Conservation (phyloP, 2,888 invertebrate species). For the Desoria tigrina region DNA sequence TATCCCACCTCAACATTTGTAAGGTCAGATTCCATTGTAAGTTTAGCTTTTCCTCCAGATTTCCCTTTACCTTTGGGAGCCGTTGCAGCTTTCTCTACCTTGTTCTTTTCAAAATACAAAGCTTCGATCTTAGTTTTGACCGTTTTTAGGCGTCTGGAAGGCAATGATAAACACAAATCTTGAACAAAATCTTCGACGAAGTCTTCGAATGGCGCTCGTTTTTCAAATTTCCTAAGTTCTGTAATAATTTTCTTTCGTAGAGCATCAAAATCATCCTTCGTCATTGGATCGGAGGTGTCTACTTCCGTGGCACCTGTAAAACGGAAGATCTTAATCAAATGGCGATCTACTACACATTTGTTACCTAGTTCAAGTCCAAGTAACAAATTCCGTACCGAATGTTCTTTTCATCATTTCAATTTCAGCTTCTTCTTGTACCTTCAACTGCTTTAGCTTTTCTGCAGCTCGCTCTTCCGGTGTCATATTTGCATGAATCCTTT, state of each 20-base stretch:
- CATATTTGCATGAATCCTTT: conserved; percentile 57
- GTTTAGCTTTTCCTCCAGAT: conserved; percentile 63
- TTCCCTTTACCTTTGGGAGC: conserved; percentile 74
- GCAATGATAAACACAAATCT: conserved; percentile 58
- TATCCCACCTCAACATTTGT: conserved; percentile 36
- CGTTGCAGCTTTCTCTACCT: conserved; percentile 79
- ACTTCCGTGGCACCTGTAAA: conserved; percentile 44
- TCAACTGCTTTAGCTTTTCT: conserved; percentile 75
- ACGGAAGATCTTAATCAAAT: background rate
- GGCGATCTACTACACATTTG: no score
- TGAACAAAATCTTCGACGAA: conserved; percentile 53
- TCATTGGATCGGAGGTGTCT: conserved; percentile 46
- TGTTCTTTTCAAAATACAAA: conserved; percentile 82
- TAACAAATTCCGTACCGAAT: conserved; percentile 64
- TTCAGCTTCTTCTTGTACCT: conserved; percentile 85
- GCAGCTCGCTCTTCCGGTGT: conserved; percentile 76
- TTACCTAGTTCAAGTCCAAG: no score
- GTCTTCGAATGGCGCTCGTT: conserved; percentile 49
- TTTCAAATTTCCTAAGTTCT: conserved; percentile 49
- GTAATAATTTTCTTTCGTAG: conserved; percentile 46
- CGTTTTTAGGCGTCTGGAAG: conserved; percentile 77
- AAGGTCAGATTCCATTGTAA: conserved; percentile 72
- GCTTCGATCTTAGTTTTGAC: conserved; percentile 80
- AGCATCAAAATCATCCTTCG: conserved; percentile 53
- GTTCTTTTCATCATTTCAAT: conserved; percentile 83